Evolutionary conservation across 2,888 invertebrate genomes (phyloP).

Genomic region (Nemurella pictetii): DNA sequence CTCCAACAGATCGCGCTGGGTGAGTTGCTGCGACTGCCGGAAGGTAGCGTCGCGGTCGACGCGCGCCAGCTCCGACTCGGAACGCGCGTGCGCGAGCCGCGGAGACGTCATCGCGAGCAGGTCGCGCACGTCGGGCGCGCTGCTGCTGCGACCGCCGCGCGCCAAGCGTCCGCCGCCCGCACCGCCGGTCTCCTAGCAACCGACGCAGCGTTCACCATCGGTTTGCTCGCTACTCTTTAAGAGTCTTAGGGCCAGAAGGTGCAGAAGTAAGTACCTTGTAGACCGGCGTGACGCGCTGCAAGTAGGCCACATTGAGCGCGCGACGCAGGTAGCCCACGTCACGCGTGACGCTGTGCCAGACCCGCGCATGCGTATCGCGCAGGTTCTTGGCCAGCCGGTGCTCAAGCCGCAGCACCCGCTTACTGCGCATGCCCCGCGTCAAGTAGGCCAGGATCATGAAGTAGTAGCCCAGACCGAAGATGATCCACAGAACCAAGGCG

Average conservation of each 20-base stretch:
- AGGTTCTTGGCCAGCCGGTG: conserved; percentile 76
- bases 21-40: conserved; percentile 60
- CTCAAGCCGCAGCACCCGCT: conserved; percentile 72
- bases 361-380: conserved; percentile 76
- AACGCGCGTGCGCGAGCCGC: conserved; percentile 48
- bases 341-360: conserved; percentile 74
- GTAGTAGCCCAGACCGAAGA: conserved; percentile 87
- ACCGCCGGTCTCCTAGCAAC: not conserved
- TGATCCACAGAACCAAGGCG: conserved; percentile 84
- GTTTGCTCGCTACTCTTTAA: not conserved
- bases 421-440: conserved; percentile 74
- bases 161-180: conserved; percentile 46
- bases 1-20: conserved; percentile 74
- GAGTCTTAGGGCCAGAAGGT: too few relatives aligned
- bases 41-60: conserved; percentile 81
- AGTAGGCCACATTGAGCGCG: conserved; percentile 78
- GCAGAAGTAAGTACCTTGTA: conserved; percentile 54
- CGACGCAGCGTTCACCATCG: not conserved
- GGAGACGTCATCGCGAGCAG: not conserved
- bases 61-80: conserved; percentile 76
- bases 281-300: conserved; percentile 67
- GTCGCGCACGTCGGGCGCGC: conserved; percentile 36
- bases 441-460: conserved; percentile 89
- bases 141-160: conserved; percentile 40
- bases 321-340: conserved; percentile 73